A percentile compares a stretch with the other conserved stretches of the same genome.
These are phyloP conservation scores for Stenurella melanura DNA, from an alignment of 2,888 invertebrate species.

Conservation along the genomic window DNA sequence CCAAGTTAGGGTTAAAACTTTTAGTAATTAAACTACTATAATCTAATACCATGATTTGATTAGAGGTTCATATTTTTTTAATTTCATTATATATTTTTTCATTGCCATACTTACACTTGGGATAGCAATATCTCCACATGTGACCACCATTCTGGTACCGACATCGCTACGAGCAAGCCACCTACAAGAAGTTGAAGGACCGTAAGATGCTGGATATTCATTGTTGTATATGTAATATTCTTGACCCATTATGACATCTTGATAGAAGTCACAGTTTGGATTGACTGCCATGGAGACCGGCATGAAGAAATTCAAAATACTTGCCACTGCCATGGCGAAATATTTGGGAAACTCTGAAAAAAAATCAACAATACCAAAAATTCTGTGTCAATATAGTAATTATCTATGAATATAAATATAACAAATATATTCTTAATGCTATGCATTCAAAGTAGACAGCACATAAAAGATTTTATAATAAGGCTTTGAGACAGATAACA, in stretches of 20 bases:
- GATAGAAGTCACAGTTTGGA: constrained; percentile 73
- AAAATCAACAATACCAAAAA: too few species aligned
- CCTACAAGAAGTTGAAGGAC: constrained; percentile 71
- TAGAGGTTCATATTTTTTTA: too few species aligned
- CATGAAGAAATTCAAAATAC: constrained; percentile 65
- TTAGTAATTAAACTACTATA: too few species aligned
- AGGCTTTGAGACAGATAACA: too few species aligned
- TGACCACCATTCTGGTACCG: constrained; percentile 73
- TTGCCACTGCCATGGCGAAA: constrained; percentile 60
- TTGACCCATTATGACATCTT: constrained; percentile 68
- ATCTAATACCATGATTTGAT: too few species aligned
- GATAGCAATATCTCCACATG: constrained; percentile 73
- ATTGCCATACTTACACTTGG: constrained; percentile 70
- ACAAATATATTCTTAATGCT: too few species aligned
- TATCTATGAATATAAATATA: too few species aligned
- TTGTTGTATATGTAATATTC: constrained; percentile 74
- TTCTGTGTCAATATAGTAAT: too few species aligned
- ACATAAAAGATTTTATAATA: too few species aligned
- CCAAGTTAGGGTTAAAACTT: too few species aligned
- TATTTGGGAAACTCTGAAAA: constrained; percentile 12
- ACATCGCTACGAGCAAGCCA: constrained; percentile 74
- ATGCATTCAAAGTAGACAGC: too few species aligned
- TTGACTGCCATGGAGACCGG: constrained; percentile 66
- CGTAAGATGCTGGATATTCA: constrained; percentile 74
- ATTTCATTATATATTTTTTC: too few species aligned